These are phyloP conservation scores for Lepidochitona cinerea DNA, from an alignment of 2,888 invertebrate genomes.

Conservation along the genomic window DNA sequence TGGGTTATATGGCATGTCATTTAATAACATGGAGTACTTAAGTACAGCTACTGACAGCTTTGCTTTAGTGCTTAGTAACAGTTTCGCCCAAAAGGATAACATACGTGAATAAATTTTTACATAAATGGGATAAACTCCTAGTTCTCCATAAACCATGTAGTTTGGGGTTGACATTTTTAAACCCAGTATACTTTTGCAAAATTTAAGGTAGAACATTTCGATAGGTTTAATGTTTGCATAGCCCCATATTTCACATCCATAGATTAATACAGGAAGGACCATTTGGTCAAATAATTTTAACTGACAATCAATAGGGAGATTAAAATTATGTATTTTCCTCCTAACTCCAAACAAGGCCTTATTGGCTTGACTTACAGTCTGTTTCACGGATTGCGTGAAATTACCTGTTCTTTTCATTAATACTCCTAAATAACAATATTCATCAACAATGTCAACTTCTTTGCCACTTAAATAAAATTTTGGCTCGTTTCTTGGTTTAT, in stretches of 20 bases:
- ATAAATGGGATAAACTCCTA: neutral
- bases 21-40: neutral
- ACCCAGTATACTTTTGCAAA: conserved; percentile 10
- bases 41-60: conserved; percentile 3
- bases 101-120: conserved; percentile 11
- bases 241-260: too few relatives aligned
- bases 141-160: conserved; percentile 19
- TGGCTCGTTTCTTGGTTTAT: neutral
- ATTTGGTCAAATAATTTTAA: neutral
- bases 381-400: too few relatives aligned
- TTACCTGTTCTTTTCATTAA: too few relatives aligned
- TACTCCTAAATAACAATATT: too few relatives aligned
- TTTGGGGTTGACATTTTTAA: conserved; percentile 13
- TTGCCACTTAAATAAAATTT: neutral
- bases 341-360: conserved; percentile 3
- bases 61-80: neutral
- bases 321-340: neutral
- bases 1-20: neutral
- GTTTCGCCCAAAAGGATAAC: conserved; percentile 4
- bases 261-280: conserved; percentile 12
- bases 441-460: neutral
- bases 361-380: neutral
- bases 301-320: conserved; percentile 10
- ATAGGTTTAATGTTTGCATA: neutral
- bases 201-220: conserved; percentile 14